Evolutionary conservation across 2,113 vertebrate genomes (phyloP), one percentile per base, ranked within the genome.

Genomic region (Parus major): DNA sequence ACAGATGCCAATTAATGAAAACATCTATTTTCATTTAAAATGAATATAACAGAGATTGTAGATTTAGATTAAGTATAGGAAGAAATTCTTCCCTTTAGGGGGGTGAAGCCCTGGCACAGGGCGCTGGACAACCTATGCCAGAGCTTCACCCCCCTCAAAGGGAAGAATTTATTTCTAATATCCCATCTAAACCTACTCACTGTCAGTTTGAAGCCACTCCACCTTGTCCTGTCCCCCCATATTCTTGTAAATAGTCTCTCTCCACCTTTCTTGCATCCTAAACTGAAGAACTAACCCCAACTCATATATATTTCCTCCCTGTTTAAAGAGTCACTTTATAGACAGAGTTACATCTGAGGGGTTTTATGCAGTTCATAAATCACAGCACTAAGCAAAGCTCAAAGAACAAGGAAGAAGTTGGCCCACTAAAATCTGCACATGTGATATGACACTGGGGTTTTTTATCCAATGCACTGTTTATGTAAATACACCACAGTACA

Each of bases 371-470:
- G 76, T 44, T 42, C 13, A 15, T 61, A 65, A 86, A 53, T 33
- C 20, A 39, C n/a, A 49, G 27, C 33, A 56, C 31, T 41, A 66
- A 78, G 63, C 33, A 84, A 53, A 68, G 52, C 18, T 87, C 56
- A 66, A 84, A 59, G 85, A 55, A 68, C 75, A 85, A 49, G 75
- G 92, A 83, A 89, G 71, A 41, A 73, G 10, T 0, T 20, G 24
- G 50, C 13, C 31, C 18, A 29, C 12, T 63, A 36, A 66, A 86
- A 44, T 5, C 46, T 61, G n/a, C 9, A 23, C 5, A 0, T 31
- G 11, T 1, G 31, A 28, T 36, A 42, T 6, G 42, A 1, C 19
- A 11, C 31, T 9, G 12, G 3, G 5, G 0, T 2, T 12, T 53
- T 59, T 44, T 20, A 59, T 31, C 20, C 49, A 49, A 5, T 0